phyloP scores from a whole-genome alignment of 2,113 vertebrate species.

The Gasterosteus aculeatus region DNA sequence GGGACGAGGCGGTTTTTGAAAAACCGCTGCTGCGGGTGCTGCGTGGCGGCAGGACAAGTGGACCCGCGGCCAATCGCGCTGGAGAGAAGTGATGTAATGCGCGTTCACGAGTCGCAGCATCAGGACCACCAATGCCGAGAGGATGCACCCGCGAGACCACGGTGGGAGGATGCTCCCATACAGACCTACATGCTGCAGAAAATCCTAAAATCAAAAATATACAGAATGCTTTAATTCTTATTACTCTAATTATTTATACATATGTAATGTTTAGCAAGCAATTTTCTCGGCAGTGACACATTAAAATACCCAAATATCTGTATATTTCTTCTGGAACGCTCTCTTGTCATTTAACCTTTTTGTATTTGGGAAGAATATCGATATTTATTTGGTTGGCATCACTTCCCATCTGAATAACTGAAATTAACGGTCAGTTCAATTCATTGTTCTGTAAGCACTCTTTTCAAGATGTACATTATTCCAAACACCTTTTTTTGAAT shows the following conservation, averaged over 20 bases:
- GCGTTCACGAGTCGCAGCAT: slow-evolving; percentile 70
- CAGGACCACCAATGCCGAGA: slow-evolving; percentile 66
- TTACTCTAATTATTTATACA: no score
- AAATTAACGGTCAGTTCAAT: not conserved
- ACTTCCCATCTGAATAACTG: not conserved
- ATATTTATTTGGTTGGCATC: not conserved
- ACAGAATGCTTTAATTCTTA: not conserved
- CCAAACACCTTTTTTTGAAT: not conserved
- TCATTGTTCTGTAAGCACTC: not conserved
- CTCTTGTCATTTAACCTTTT: not conserved
- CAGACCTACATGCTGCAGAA: not conserved
- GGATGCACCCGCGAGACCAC: slow-evolving; percentile 17
- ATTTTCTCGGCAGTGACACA: not conserved
- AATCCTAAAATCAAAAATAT: not conserved
- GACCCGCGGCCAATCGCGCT: slow-evolving; percentile 75
- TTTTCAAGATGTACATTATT: not conserved
- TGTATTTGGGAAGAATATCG: not conserved
- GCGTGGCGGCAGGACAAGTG: slow-evolving; percentile 34
- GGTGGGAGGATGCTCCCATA: not conserved
- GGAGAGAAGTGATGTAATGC: slow-evolving; percentile 84
- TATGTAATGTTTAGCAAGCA: not conserved
- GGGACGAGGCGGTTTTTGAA: not conserved
- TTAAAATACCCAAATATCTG: not conserved
- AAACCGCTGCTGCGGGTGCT: slow-evolving; percentile 34
- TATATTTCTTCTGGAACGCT: not conserved